These are phyloP conservation scores for Harpagifer antarcticus DNA, from an alignment of 2,797 vertebrate genomes.

Conservation along the genomic window DNA sequence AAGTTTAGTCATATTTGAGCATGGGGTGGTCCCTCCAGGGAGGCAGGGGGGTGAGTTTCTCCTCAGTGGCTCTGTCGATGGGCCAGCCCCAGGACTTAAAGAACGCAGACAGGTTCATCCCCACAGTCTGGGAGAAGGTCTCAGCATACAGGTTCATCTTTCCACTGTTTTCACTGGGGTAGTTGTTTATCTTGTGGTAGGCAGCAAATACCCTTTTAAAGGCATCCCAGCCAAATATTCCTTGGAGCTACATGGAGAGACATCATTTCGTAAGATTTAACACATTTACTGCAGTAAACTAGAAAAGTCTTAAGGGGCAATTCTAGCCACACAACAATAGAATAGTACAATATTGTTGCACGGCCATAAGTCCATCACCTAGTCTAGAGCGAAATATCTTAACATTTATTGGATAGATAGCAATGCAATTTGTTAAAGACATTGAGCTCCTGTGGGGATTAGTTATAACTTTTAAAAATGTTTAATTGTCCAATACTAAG, in stretches of 20 bases:
- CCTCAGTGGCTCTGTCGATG: slow-evolving; percentile 76
- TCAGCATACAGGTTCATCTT: slow-evolving; percentile 89
- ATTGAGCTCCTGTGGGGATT: not conserved
- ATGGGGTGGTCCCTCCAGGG: slow-evolving; percentile 87
- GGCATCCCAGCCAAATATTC: slow-evolving; percentile 87
- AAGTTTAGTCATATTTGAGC: slow-evolving; percentile 65
- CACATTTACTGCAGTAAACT: not conserved
- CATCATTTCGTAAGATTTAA: not conserved
- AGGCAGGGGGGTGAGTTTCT: slow-evolving; percentile 81
- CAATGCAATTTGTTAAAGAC: not conserved
- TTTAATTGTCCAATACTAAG: not conserved
- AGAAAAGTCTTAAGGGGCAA: not conserved
- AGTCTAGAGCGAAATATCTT: not conserved
- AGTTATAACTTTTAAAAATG: not conserved
- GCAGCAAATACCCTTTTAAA: slow-evolving; percentile 84
- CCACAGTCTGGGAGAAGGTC: slow-evolving; percentile 86
- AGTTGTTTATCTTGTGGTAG: slow-evolving; percentile 78
- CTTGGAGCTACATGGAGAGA: slow-evolving; percentile 81
- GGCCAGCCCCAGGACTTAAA: slow-evolving; percentile 91
- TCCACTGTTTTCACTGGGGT: slow-evolving; percentile 75
- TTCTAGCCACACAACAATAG: not conserved
- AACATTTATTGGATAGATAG: not conserved
- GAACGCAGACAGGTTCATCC: slow-evolving; percentile 85
- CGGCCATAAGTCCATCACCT: not conserved
- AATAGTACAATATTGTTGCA: too few species aligned